A percentile compares a stretch with the other conserved stretches of the same genome.
Conservation (phyloP, 1,140 invertebrate species). For the Aphis craccivora region DNA sequence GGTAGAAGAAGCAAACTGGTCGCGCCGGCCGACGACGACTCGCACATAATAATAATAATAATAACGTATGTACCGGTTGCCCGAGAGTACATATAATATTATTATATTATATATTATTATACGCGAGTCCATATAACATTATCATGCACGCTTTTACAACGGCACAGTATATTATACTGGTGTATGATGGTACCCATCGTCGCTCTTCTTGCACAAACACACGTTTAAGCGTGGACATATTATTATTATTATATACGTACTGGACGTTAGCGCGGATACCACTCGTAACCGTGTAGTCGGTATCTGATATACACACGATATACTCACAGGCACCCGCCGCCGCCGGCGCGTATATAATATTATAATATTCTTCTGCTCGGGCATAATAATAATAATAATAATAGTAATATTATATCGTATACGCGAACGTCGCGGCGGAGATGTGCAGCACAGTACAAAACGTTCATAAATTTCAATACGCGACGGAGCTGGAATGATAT, state of each 20-base stretch:
- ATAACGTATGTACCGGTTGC: background rate
- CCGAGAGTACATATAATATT: background rate
- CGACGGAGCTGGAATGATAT: background rate
- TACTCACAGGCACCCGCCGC: no score
- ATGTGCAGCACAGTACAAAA: background rate
- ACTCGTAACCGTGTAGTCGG: background rate
- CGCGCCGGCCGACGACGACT: background rate
- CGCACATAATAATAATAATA: background rate
- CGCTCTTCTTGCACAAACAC: background rate
- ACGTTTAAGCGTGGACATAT: background rate
- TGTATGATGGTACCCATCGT: no score
- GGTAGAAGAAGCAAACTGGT: background rate
- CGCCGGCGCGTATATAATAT: background rate
- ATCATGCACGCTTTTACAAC: background rate
- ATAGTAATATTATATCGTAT: background rate
- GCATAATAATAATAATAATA: background rate
- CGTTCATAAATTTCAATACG: constrained; percentile 47
- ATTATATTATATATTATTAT: background rate
- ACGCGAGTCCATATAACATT: background rate
- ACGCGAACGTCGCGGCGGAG: background rate
- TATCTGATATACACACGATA: background rate
- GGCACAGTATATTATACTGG: background rate
- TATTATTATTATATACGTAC: background rate
- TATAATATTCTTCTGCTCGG: background rate
- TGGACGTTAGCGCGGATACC: background rate